Base-by-base conservation (phyloP, 2,888 invertebrate genomes). In the Pardosa pseudoannulata region DNA sequence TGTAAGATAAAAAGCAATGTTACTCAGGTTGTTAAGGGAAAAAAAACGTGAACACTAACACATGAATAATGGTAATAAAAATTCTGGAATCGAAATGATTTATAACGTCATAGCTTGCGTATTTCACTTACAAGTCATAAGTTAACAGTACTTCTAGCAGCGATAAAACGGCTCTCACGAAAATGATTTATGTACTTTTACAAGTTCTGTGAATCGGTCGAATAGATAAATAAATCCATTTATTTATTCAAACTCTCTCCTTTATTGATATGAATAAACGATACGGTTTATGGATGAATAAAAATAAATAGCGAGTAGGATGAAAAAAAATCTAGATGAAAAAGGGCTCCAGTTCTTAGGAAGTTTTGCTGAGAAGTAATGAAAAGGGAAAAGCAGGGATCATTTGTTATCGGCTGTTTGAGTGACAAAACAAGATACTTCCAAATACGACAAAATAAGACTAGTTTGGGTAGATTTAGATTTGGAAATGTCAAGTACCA, bases 251-350 rank as follows among this genome's bases (percentile, higher is more conserved):
- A 56, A 56, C 56, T 19, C 23, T 6, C 13, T 56, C 56, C 3
- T 23, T 56, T 56, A 56, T 56, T 56, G 56, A 56, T 56, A 56
- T 56, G 56, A 56, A 56, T 56, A 46, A 46, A 46, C 41, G 41
- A 46, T 46, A 46, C 41, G 41, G 16, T 46, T 46, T 56, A 56
- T 56, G 56, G 23, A 56, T 56, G 56, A 56, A 56, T 56, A 56
- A 56, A 56, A 16, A 46, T 46, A 46, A 46, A 56, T 19, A 56
- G 56, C 1, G 41, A 13, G 1, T 9, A 46, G 41, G 23, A 11
- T 5, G 23, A 23, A 56, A 16, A 56, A 23, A 23, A 56, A 3
- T 1, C 56, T 2, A 56, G 23, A 56, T 23, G 56, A 56, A 56
- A 56, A 56, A 46, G 23, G 23, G 23, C 23, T 56, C 5, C 1